Evolutionary conservation across 2,888 invertebrate species (phyloP).

Genomic region (Caenorhabditis plicata): DNA sequence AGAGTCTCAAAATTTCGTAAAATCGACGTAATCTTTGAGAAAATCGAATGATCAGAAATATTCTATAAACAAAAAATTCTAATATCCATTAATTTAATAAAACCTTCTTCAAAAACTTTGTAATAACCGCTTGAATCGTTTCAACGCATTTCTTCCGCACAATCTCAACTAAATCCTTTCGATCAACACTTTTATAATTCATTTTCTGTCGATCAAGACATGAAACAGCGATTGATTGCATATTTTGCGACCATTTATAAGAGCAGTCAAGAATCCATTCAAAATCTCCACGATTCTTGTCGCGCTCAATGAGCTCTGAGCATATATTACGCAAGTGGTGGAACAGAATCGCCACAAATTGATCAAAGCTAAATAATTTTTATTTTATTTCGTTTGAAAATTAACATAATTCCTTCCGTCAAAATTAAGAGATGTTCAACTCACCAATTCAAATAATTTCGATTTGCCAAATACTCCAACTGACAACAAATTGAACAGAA

Average conservation of each 20-base stretch:
- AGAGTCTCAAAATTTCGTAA: constrained; percentile 11
- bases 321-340: too few relatives aligned
- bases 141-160: constrained; percentile 4
- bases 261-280: constrained; percentile 19
- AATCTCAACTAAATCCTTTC: constrained; percentile 1
- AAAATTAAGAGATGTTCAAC: too few relatives aligned
- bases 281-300: constrained; percentile 18
- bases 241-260: constrained; percentile 19
- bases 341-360: too few relatives aligned
- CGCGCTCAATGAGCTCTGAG: constrained; percentile 18
- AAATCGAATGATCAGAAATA: constrained; percentile 11
- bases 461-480: too few relatives aligned
- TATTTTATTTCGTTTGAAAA: too few relatives aligned
- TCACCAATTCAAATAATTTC: too few relatives aligned
- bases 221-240: constrained; percentile 4
- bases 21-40: constrained; percentile 8
- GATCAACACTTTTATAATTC: neutral
- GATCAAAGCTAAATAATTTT: too few relatives aligned
- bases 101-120: constrained; percentile 9
- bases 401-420: too few relatives aligned
- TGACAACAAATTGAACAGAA: too few relatives aligned
- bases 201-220: neutral
- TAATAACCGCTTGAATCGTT: constrained; percentile 8
- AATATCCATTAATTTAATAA: neutral
- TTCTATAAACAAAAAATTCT: constrained; percentile 2